These are phyloP conservation scores for Sisyra terminalis DNA, from an alignment of 2,888 invertebrate genomes.

Conservation along the genomic window DNA sequence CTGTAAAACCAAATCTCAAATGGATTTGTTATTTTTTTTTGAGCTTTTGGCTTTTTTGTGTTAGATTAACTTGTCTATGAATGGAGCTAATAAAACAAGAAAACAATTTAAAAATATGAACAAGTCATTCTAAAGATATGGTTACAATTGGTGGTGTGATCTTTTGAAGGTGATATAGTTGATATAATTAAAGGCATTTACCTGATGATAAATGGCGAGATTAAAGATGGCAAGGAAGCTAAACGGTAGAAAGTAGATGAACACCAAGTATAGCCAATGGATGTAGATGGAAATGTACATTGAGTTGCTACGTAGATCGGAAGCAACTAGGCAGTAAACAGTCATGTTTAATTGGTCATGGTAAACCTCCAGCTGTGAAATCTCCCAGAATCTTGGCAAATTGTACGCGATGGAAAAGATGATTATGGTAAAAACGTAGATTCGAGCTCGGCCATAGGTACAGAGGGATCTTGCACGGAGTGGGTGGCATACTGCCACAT, in stretches of 20 bases:
- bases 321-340: slow-evolving; percentile 54
- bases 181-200: too few relatives aligned
- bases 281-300: slow-evolving; percentile 77
- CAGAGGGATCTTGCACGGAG: slow-evolving; percentile 77
- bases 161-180: too few relatives aligned
- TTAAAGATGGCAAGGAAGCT: slow-evolving; percentile 77
- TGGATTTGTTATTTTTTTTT: too few relatives aligned
- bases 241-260: slow-evolving; percentile 90
- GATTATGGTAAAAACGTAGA: slow-evolving; percentile 70
- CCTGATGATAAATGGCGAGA: slow-evolving; percentile 75
- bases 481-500: slow-evolving; percentile 87
- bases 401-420: slow-evolving; percentile 75
- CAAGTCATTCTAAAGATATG: too few relatives aligned
- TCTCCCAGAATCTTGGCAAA: slow-evolving; percentile 63
- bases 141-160: too few relatives aligned
- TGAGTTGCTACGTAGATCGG: slow-evolving; percentile 48
- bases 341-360: slow-evolving; percentile 33
- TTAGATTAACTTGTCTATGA: too few relatives aligned
- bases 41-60: too few relatives aligned
- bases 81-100: too few relatives aligned
- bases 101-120: too few relatives aligned
- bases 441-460: slow-evolving; percentile 71
- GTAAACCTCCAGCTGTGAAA: slow-evolving; percentile 26
- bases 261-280: slow-evolving; percentile 85
- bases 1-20: too few relatives aligned